Percentiles rank a stretch among this genome's conserved stretches.
Conservation (phyloP, 2,888 invertebrate species). For the Pristionchus japonicus region DNA sequence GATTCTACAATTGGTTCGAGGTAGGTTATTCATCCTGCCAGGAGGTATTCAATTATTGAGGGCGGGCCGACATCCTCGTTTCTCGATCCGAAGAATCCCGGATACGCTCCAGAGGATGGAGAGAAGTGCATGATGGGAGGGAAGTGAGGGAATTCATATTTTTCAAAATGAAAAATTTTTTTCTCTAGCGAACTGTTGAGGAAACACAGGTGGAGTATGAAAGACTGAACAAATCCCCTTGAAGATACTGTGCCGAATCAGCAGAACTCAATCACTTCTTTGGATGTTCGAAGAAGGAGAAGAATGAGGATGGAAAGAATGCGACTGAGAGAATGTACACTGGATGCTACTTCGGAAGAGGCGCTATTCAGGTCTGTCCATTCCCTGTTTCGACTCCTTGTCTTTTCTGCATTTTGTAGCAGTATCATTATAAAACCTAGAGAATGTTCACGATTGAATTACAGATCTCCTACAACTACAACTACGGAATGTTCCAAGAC, state of each 20-base stretch:
- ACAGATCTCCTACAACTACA: slow-evolving; percentile 70
- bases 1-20: slow-evolving; percentile 73
- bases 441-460: neutral
- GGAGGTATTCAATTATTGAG: neutral
- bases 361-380: slow-evolving; percentile 70
- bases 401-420: no score
- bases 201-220: no score
- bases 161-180: neutral
- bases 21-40: neutral
- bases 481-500: slow-evolving; percentile 69
- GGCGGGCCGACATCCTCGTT: slow-evolving; percentile 46
- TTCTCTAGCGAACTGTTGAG: no score
- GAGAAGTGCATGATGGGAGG: slow-evolving; percentile 58
- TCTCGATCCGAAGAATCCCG: slow-evolving; percentile 53
- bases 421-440: no score
- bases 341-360: slow-evolving; percentile 70
- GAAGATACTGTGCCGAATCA: slow-evolving; percentile 58
- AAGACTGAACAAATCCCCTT: neutral
- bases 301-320: neutral
- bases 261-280: slow-evolving; percentile 64
- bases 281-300: slow-evolving; percentile 52
- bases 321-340: slow-evolving; percentile 44
- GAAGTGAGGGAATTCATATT: slow-evolving; percentile 44
- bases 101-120: slow-evolving; percentile 65
- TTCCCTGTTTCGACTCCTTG: no score